Evolutionary conservation across 1,140 invertebrate genomes (phyloP).

Genomic region (Epicauta chinensis): DNA sequence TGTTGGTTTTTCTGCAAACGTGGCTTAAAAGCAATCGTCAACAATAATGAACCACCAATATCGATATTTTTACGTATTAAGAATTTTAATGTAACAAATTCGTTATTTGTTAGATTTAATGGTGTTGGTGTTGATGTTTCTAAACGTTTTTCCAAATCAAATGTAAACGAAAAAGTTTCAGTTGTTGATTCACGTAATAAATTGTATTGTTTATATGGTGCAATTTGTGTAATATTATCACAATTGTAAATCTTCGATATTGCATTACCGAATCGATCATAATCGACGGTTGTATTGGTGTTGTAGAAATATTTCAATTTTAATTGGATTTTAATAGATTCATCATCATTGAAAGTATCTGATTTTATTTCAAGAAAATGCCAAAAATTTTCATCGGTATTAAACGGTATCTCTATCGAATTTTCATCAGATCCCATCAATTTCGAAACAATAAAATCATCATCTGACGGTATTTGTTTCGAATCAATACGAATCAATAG

Average conservation of each 20-base stretch:
- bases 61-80: conserved; percentile 54
- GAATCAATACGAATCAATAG: background rate
- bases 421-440: background rate
- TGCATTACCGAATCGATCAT: conserved; percentile 2
- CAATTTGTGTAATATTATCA: conserved; percentile 19
- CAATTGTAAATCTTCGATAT: conserved; percentile 21
- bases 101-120: conserved; percentile 54
- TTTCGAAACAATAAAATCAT: conserved; percentile 6
- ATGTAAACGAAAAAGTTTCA: conserved; percentile 66
- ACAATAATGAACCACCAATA: conserved; percentile 60
- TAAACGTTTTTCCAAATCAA: conserved; percentile 53
- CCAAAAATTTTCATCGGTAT: conserved; percentile 45
- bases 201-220: conserved; percentile 35
- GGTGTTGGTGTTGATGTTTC: conserved; percentile 48
- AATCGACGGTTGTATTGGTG: conserved; percentile 3
- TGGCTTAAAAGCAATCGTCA: conserved; percentile 56
- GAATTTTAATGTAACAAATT: conserved; percentile 20
- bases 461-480: background rate
- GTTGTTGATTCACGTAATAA: conserved; percentile 59
- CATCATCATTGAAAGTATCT: background rate
- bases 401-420: conserved; percentile 42
- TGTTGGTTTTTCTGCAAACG: conserved; percentile 49
- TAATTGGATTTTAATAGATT: conserved; percentile 17
- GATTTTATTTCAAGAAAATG: conserved; percentile 51
- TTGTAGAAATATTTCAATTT: conserved; percentile 17